These are phyloP conservation scores for Nyctereutes procyonoides DNA, from an alignment of 2,113 vertebrate genomes.

Conservation along the genomic window DNA sequence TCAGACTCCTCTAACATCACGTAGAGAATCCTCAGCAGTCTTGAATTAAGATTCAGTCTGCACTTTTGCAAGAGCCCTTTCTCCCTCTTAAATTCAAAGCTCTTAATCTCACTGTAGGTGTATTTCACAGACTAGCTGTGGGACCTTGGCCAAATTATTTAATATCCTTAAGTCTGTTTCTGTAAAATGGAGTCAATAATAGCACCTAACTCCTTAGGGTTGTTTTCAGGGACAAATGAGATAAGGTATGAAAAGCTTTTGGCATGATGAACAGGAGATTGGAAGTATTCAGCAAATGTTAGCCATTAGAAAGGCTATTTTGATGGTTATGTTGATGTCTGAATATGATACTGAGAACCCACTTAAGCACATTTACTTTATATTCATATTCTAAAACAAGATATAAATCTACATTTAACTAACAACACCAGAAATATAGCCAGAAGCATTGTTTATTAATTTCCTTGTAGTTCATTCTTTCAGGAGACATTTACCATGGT, in stretches of 20 bases:
- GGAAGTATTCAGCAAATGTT: background rate
- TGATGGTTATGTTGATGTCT: background rate
- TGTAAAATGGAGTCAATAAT: slow-evolving; percentile 23
- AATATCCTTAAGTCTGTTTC: background rate
- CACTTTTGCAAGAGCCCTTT: background rate
- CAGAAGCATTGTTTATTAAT: slow-evolving; percentile 39
- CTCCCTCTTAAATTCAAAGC: background rate
- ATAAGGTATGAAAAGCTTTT: background rate
- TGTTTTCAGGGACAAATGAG: background rate
- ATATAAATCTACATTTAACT: slow-evolving; percentile 23
- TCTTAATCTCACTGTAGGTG: slow-evolving; percentile 1
- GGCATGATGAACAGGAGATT: background rate
- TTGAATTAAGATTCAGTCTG: background rate
- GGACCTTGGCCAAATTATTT: background rate
- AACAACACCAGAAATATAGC: slow-evolving; percentile 5
- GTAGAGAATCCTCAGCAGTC: background rate
- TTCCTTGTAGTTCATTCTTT: slow-evolving; percentile 54
- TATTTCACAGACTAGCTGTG: background rate
- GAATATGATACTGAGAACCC: background rate
- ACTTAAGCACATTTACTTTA: slow-evolving; percentile 29
- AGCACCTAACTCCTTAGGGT: background rate
- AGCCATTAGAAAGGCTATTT: slow-evolving; percentile 18
- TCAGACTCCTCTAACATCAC: background rate
- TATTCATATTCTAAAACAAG: slow-evolving; percentile 39
- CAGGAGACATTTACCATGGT: slow-evolving; percentile 28